Evolutionary conservation across 2,113 vertebrate genomes (phyloP).

Genomic region (Carassius carassius): DNA sequence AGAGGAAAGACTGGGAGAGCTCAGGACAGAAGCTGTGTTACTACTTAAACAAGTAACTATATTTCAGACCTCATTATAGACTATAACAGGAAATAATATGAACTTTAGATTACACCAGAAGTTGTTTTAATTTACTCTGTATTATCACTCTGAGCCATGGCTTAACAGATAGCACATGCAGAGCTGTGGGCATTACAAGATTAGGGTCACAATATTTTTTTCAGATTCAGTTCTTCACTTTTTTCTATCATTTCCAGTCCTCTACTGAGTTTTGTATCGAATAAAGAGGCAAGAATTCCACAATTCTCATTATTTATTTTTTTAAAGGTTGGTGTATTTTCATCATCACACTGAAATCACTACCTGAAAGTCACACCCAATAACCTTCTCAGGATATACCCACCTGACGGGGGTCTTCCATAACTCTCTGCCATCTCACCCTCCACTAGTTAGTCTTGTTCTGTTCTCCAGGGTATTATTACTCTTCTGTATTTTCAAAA

Average conservation of each 20-base stretch:
- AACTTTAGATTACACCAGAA: not conserved
- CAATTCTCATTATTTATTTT: not conserved
- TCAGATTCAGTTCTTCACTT: not conserved
- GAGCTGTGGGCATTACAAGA: not conserved
- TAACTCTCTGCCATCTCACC: constrained; percentile 57
- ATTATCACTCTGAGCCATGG: too few species aligned
- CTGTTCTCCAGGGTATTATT: not conserved
- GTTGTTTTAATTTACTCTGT: too few species aligned
- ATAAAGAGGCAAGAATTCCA: not conserved
- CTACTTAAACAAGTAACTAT: constrained; percentile 86
- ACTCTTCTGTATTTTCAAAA: not conserved
- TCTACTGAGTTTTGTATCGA: not conserved
- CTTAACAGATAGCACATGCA: too few species aligned
- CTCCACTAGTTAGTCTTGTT: constrained; percentile 62
- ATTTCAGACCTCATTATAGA: not conserved
- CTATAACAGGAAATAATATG: not conserved
- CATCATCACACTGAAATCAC: constrained; percentile 95
- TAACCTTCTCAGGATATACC: constrained; percentile 89
- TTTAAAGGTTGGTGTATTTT: constrained; percentile 91
- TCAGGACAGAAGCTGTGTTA: constrained; percentile 86
- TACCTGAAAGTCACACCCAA: constrained; percentile 95
- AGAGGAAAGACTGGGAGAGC: constrained; percentile 81
- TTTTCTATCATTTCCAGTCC: not conserved
- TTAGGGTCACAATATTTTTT: not conserved
- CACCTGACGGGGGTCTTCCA: constrained; percentile 66